Conservation (phyloP, 2,888 invertebrate species). For the Cephus sareptanus region DNA sequence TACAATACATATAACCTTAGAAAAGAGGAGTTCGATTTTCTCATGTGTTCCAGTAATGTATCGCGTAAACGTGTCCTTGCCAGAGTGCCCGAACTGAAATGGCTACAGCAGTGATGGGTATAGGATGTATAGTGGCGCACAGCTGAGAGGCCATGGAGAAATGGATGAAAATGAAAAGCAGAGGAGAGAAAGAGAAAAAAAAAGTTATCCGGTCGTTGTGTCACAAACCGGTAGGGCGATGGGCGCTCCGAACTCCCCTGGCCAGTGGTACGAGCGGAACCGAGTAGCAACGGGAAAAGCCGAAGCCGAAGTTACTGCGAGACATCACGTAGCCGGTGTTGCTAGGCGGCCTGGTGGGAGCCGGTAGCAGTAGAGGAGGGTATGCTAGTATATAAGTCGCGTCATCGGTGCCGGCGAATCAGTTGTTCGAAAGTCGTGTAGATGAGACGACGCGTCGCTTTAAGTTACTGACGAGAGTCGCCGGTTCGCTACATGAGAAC, state of each 20-base stretch:
- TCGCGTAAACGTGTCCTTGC: not conserved
- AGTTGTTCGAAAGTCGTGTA: slow-evolving; percentile 45
- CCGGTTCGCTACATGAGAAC: slow-evolving; percentile 7
- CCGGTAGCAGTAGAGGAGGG: slow-evolving; percentile 27
- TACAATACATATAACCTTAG: not conserved
- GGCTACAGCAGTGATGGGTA: not conserved
- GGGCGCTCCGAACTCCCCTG: slow-evolving; percentile 19
- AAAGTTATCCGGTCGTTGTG: slow-evolving; percentile 34
- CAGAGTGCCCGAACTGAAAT: not conserved
- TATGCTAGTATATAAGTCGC: slow-evolving; percentile 53
- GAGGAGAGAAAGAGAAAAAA: slow-evolving; percentile 22
- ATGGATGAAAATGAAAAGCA: slow-evolving; percentile 20
- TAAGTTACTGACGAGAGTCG: slow-evolving; percentile 12
- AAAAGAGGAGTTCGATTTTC: not conserved
- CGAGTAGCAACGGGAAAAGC: slow-evolving; percentile 35
- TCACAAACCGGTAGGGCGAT: slow-evolving; percentile 36
- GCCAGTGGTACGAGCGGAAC: slow-evolving; percentile 6
- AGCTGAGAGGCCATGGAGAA: slow-evolving; percentile 10
- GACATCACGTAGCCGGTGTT: slow-evolving; percentile 63
- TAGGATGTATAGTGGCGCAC: not conserved
- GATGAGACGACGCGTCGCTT: not conserved
- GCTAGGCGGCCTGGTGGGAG: slow-evolving; percentile 55
- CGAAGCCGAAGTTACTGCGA: slow-evolving; percentile 46
- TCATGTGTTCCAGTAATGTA: not conserved
- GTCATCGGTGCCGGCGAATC: slow-evolving; percentile 55